Base-by-base conservation (phyloP, 2,888 invertebrate species). In the Mythimna pallens region DNA sequence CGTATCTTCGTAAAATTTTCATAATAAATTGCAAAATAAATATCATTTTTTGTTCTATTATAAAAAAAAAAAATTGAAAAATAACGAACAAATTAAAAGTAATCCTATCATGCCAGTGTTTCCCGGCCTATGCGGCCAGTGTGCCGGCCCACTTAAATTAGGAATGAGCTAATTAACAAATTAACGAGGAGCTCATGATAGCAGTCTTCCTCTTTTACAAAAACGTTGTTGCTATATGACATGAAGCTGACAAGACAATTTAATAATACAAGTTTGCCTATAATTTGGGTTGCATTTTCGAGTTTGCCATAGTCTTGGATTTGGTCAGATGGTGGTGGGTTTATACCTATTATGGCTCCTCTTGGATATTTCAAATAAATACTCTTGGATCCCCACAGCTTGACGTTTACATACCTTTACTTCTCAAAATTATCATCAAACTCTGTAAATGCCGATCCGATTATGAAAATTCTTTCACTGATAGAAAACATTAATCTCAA, bases 161-260 rank as follows among this genome's bases (percentile, higher is more conserved):
- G 22, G 66, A 76, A 79, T 68, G 55, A 63, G n/a, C 30, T 67
- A 67, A 71, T 71, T 81, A 81, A 77, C 52, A 59, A 76, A 64
- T 80, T 65, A 65, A 52, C 30, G 66, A 66, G 14, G 9, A 40
- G 22, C 57, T 58, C 70, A 66, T 55, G 54, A 64, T 43, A 30
- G 55, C 14, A 64, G 40, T 63, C 54, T 68, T 75, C 25, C 25
- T 30, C 52, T 73, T 73, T 34, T 36, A 36, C 1, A 25, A 74
- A 74, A 64, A 43, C 17, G 10, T 30, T 61, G 50, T 47, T 36
- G 14, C 14, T 57, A 17, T 1, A 22, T n/a, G 14, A 50, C 17
- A 34, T 3, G 10, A 55, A 22, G 12, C 7, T 47, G 22, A 55
- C 14, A 20, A 34, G 17, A 36, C 6, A 34, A 50, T 25, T 36